phyloP scores from a whole-genome alignment of 2,888 invertebrate species.

The Xiphydria camelus region DNA sequence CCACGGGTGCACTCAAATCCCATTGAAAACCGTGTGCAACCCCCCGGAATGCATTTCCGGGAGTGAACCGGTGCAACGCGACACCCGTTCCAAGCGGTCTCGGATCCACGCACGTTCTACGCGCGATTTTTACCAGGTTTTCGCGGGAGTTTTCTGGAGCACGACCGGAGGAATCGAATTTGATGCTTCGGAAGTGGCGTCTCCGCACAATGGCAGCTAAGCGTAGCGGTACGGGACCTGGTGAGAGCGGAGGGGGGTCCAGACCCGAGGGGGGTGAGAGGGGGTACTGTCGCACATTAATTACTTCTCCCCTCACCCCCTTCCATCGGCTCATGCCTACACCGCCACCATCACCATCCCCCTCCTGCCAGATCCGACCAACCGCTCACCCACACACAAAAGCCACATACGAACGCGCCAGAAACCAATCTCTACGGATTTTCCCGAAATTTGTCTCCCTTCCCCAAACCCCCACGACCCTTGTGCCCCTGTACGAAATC shows the following conservation, averaged over 20 bases:
- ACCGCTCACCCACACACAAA: no score
- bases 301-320: slow-evolving; percentile 49
- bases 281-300: slow-evolving; percentile 53
- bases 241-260: slow-evolving; percentile 16
- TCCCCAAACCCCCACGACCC: slow-evolving; percentile 19
- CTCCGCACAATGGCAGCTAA: slow-evolving; percentile 54
- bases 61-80: no score
- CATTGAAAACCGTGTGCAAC: slow-evolving; percentile 7
- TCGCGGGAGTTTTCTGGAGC: not conserved
- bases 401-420: slow-evolving; percentile 3
- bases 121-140: no score
- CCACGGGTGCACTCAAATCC: slow-evolving; percentile 16
- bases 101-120: no score
- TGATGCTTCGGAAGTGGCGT: slow-evolving; percentile 54
- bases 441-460: slow-evolving; percentile 37
- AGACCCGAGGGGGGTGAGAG: slow-evolving; percentile 20
- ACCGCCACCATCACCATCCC: no score
- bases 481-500: slow-evolving; percentile 48
- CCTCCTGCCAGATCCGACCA: no score
- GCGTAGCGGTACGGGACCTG: slow-evolving; percentile 45
- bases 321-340: slow-evolving; percentile 16
- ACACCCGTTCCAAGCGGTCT: no score
- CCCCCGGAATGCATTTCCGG: not conserved
- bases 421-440: slow-evolving; percentile 24
- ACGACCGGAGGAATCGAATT: slow-evolving; percentile 41